Evolutionary conservation across 2,797 vertebrate genomes (phyloP), one percentile per base, ranked within the genome.

Genomic region (Sus cebifrons): DNA sequence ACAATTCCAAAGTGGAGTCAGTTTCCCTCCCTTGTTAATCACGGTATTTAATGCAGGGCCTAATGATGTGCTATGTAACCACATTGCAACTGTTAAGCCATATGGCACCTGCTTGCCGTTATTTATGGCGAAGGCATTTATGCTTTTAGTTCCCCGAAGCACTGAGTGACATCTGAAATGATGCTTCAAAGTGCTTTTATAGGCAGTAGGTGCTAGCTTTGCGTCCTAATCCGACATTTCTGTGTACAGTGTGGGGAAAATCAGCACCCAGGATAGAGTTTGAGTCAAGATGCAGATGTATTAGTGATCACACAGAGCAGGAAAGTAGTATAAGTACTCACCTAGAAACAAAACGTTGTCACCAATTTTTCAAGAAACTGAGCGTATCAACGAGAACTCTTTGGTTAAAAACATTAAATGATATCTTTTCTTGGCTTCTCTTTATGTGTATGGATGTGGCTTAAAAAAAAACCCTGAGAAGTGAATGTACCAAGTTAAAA

Each of bases 101-200:
- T 94, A 88, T 95, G 97, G 86, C 58, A 44, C 7, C 54, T 64
- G 78, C 86, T 96, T 93, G 68, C 78, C 96, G 89, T 96, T 96
- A 94, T 95, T 93, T 95, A 97, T 94, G 93, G 93, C 27, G 40
- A 62, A 87, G 62, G 29, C 58, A 62, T 75, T 95, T 84, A 93
- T 83, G 93, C 40, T 89, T 86, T 89, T 54, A 73, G 49, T 71
- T 32, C 92, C 85, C 62, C 6, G 16, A 93, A 89, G 62, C 65
- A 70, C 40, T 2, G n/a, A 94, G 44, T 20, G 86, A 21, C 52
- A 29, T 64, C 67, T 62, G 36, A 75, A 91, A 90, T 29, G 54
- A 56, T 54, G 64, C 23, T 52, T 29, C 29, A 36, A 11, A 91
- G 74, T 21, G 29, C 15, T 78, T 88, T 71, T 27, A 32, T 40